A percentile compares a stretch with the other conserved stretches of the same genome.
Evolutionary conservation across 2,797 vertebrate genomes (phyloP).

Genomic region (Lutjanus campechanus): DNA sequence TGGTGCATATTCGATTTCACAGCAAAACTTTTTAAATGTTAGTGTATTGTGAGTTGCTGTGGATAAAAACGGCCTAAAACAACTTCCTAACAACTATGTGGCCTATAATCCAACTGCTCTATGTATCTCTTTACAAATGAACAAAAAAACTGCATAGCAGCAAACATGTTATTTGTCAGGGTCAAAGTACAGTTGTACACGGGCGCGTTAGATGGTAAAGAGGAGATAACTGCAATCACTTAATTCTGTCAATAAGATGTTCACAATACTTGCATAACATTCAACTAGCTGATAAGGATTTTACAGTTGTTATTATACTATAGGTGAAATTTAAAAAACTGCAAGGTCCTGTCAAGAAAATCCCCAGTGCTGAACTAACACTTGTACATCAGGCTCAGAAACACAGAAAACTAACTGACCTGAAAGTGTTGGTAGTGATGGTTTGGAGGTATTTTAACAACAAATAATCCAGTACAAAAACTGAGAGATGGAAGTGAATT

Average conservation of each 20-base stretch:
- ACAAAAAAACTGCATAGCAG: slow-evolving; percentile 26
- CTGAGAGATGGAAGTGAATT: background rate
- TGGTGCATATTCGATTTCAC: background rate
- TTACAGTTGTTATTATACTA: slow-evolving; percentile 1
- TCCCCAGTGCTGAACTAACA: background rate
- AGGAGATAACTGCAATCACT: background rate
- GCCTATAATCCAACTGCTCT: slow-evolving; percentile 1
- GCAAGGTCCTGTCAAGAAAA: background rate
- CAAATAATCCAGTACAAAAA: background rate
- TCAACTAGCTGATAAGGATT: slow-evolving; percentile 2
- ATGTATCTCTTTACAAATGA: background rate
- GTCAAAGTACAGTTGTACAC: slow-evolving; percentile 44
- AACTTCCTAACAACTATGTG: background rate
- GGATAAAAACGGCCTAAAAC: slow-evolving; percentile 1
- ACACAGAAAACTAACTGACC: slow-evolving; percentile 4
- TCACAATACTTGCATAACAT: slow-evolving; percentile 23
- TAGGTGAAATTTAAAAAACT: background rate
- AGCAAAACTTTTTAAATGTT: background rate
- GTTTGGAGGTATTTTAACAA: slow-evolving; percentile 31
- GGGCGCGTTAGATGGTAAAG: slow-evolving; percentile 5
- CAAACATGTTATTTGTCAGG: slow-evolving; percentile 26
- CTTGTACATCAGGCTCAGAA: slow-evolving; percentile 20
- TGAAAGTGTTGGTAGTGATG: slow-evolving; percentile 7
- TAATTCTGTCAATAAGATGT: slow-evolving; percentile 25
- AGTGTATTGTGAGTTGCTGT: background rate